These are phyloP conservation scores for Calidris pugnax DNA, from an alignment of 2,113 vertebrate species.

Conservation along the genomic window DNA sequence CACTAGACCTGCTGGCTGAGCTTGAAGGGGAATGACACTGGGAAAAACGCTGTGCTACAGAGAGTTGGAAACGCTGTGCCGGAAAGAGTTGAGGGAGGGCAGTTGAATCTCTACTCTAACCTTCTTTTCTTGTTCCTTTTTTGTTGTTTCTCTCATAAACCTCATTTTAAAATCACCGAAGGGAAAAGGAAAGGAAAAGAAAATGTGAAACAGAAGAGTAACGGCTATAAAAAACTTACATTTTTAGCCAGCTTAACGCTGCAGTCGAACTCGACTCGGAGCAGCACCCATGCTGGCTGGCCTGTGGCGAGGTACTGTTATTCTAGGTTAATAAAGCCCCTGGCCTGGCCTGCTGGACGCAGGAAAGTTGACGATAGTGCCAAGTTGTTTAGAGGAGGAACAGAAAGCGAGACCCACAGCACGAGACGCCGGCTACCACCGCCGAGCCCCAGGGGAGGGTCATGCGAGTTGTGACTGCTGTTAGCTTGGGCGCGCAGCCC, in stretches of 20 bases:
- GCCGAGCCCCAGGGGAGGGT: neutral
- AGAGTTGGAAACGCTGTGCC: neutral
- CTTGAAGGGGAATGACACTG: neutral
- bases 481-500: neutral
- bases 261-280: neutral
- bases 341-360: neutral
- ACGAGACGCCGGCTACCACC: neutral
- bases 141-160: neutral
- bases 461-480: neutral
- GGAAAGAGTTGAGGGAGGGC: neutral
- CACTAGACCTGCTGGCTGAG: neutral
- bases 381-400: slow-evolving; percentile 15
- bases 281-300: slow-evolving; percentile 25
- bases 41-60: neutral
- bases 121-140: neutral
- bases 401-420: neutral
- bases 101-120: neutral
- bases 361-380: neutral
- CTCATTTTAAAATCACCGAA: neutral
- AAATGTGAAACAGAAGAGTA: slow-evolving; percentile 6
- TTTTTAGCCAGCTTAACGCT: slow-evolving; percentile 13
- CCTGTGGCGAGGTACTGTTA: neutral
- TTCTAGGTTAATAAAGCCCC: neutral
- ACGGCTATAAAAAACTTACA: slow-evolving; percentile 32
- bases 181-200: neutral